phyloP scores from a whole-genome alignment of 2,113 vertebrate genomes.

The Lepus europaeus region DNA sequence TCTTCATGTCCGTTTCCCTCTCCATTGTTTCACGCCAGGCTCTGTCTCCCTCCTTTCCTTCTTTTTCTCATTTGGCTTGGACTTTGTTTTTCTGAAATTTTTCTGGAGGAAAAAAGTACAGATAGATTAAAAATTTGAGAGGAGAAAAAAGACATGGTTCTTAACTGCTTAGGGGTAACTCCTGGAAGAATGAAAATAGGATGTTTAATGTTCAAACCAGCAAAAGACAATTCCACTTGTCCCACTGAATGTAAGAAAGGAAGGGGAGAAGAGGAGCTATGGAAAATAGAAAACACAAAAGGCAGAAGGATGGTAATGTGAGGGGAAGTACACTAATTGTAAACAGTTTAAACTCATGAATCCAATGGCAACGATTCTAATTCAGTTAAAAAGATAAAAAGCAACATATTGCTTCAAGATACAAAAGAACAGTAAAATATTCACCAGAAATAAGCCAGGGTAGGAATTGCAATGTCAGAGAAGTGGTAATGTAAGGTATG shows the following conservation, averaged over 20 bases:
- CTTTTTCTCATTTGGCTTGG: not conserved
- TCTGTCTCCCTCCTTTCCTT: not conserved
- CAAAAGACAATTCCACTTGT: conserved; percentile 29
- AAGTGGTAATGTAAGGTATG: conserved; percentile 30
- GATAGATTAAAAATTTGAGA: not conserved
- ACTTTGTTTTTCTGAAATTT: conserved; percentile 45
- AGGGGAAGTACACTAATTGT: not conserved
- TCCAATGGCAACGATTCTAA: not conserved
- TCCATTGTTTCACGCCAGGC: not conserved
- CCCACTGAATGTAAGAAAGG: not conserved
- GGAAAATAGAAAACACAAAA: conserved; percentile 7
- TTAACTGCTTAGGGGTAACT: not conserved
- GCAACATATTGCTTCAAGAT: not conserved
- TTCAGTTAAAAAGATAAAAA: conserved; percentile 40
- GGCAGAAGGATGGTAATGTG: conserved; percentile 33
- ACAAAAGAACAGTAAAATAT: not conserved
- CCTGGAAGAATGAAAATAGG: conserved; percentile 2
- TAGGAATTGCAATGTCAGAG: conserved; percentile 31
- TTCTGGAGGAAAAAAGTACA: conserved; percentile 5
- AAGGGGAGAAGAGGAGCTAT: not conserved
- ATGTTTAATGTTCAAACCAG: conserved; percentile 12
- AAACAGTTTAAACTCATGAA: not conserved
- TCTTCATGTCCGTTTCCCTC: not conserved
- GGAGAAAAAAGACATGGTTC: not conserved
- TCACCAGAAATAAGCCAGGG: not conserved